These are phyloP conservation scores for Sebastiscus albofasciatus DNA, from an alignment of 2,797 vertebrate genomes.

Conservation along the genomic window DNA sequence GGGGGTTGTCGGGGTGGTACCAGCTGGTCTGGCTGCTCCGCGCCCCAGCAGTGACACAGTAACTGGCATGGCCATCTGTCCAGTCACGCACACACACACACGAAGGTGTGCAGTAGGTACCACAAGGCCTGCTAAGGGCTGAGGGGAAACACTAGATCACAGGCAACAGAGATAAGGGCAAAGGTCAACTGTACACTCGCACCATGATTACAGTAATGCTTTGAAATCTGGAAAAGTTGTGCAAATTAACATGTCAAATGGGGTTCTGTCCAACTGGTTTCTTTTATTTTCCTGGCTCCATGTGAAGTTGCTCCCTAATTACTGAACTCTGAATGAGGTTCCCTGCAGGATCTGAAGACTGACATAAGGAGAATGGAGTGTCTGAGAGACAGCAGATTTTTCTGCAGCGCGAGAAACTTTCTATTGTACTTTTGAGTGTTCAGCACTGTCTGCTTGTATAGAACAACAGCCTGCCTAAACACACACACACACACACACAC, in stretches of 20 bases:
- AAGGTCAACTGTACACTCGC: constrained; percentile 22
- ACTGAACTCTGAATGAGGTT: neutral
- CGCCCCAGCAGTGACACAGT: constrained; percentile 74
- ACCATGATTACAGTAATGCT: neutral
- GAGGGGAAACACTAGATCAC: constrained; percentile 36
- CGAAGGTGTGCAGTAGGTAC: constrained; percentile 56
- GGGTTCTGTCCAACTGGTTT: neutral
- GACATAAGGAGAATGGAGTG: neutral
- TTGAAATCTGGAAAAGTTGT: neutral
- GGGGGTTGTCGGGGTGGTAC: constrained; percentile 44
- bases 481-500: neutral
- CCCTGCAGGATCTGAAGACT: neutral
- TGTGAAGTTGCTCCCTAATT: neutral
- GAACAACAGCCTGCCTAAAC: constrained; percentile 32
- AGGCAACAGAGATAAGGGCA: constrained; percentile 27
- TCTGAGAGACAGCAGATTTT: neutral
- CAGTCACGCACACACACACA: constrained; percentile 34
- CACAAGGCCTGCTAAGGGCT: constrained; percentile 32
- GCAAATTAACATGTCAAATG: neutral
- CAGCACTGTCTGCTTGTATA: constrained; percentile 11
- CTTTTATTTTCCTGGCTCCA: neutral
- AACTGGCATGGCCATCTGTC: constrained; percentile 81
- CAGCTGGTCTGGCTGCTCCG: constrained; percentile 73
- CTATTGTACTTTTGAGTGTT: constrained; percentile 7
- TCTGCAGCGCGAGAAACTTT: constrained; percentile 8